phyloP scores from a whole-genome alignment of 2,113 vertebrate species.

The Alectura lathami region DNA sequence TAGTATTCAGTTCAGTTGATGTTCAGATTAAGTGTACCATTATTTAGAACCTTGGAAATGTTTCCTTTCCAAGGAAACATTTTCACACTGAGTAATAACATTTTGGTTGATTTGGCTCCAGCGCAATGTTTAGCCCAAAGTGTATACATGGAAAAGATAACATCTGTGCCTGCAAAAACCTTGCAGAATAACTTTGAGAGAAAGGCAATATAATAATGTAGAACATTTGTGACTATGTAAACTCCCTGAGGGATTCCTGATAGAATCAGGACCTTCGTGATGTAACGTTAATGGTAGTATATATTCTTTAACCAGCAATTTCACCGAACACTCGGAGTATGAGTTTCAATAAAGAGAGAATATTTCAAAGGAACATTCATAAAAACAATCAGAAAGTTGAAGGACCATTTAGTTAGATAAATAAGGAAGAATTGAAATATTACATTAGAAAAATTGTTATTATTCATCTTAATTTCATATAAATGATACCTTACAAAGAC shows the following conservation, averaged over 20 bases:
- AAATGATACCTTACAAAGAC: neutral
- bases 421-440: neutral
- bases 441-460: neutral
- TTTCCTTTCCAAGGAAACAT: too few species aligned
- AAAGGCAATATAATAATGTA: neutral
- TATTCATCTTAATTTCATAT: neutral
- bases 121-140: conserved; percentile 1
- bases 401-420: neutral
- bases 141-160: conserved; percentile 12
- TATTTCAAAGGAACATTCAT: neutral
- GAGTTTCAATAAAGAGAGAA: neutral
- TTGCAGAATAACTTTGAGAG: neutral
- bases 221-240: neutral
- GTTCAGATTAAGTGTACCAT: conserved; percentile 8
- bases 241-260: neutral
- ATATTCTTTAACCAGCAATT: neutral
- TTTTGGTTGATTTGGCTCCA: neutral
- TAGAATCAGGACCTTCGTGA: conserved; percentile 5
- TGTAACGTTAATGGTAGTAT: neutral
- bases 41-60: conserved; percentile 27
- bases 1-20: neutral
- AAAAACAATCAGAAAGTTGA: neutral
- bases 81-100: neutral
- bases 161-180: conserved; percentile 5
- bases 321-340: neutral